Conservation (phyloP, 1,140 invertebrate genomes). For the Coboldia fuscipes region DNA sequence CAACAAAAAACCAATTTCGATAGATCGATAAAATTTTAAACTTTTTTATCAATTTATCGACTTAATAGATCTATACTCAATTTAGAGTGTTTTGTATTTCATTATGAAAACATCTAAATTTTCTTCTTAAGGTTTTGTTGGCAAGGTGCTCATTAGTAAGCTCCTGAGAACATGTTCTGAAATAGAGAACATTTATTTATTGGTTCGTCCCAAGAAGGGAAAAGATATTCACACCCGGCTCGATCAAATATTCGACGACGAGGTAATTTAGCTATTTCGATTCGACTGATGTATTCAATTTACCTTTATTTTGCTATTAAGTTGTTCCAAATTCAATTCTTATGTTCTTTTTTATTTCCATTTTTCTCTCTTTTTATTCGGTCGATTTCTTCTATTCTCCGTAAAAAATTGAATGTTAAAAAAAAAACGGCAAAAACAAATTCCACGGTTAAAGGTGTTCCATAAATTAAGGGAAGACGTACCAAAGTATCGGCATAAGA, state of each 20-base stretch:
- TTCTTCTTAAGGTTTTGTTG: conserved; percentile 21
- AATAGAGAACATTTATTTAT: conserved; percentile 47
- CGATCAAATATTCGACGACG: conserved; percentile 40
- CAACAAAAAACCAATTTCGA: too few relatives aligned
- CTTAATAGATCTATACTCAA: not conserved
- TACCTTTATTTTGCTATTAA: not conserved
- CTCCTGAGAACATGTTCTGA: conserved; percentile 51
- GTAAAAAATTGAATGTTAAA: not conserved
- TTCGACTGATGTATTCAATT: not conserved
- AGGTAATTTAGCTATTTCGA: conserved; percentile 21
- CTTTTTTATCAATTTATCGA: too few relatives aligned
- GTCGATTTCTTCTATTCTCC: not conserved
- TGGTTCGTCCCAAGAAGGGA: conserved; percentile 57
- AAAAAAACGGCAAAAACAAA: not conserved
- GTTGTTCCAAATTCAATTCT: not conserved
- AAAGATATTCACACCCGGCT: conserved; percentile 42
- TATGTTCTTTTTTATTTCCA: not conserved
- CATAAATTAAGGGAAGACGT: conserved; percentile 25
- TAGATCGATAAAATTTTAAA: too few relatives aligned
- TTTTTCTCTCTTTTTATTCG: not conserved
- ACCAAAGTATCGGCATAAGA: conserved; percentile 41
- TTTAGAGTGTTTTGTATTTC: not conserved
- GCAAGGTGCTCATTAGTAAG: conserved; percentile 49
- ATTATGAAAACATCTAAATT: not conserved
- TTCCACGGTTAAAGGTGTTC: conserved; percentile 24